Conservation (phyloP, 2,888 invertebrate species). For the Holacanthella duospinosa region DNA sequence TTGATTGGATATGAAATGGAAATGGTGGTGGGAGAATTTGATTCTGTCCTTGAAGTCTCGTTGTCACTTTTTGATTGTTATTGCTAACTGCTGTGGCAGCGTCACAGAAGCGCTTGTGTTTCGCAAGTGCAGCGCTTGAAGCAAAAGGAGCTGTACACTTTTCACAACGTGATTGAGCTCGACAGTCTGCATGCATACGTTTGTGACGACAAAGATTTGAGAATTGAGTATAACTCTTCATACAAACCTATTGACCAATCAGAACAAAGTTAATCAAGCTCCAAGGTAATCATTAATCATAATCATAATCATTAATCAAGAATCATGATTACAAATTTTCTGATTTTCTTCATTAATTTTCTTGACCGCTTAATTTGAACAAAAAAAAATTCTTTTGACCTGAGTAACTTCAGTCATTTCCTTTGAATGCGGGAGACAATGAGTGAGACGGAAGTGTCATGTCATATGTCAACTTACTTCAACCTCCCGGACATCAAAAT, state of each 20-base stretch:
- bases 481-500: too few relatives aligned
- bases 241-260: constrained; percentile 79
- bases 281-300: not conserved
- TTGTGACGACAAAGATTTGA: constrained; percentile 99
- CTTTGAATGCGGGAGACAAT: too few relatives aligned
- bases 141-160: constrained; percentile 90
- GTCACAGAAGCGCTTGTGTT: constrained; percentile 94
- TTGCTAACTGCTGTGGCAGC: constrained; percentile 44
- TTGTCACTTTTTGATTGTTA: not conserved
- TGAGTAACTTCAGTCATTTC: too few relatives aligned
- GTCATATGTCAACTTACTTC: too few relatives aligned
- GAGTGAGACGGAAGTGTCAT: too few relatives aligned
- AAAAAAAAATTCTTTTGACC: too few relatives aligned
- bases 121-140: constrained; percentile 80
- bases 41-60: not conserved
- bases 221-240: constrained; percentile 97
- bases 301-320: not conserved
- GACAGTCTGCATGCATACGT: constrained; percentile 94
- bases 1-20: constrained; percentile 5
- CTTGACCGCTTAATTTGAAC: not conserved
- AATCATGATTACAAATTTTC: not conserved
- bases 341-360: not conserved
- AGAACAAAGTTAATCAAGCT: too few relatives aligned
- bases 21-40: constrained; percentile 14
- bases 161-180: constrained; percentile 82